Base-by-base conservation (phyloP, 2,888 invertebrate genomes). In the Strigamia maritima region DNA sequence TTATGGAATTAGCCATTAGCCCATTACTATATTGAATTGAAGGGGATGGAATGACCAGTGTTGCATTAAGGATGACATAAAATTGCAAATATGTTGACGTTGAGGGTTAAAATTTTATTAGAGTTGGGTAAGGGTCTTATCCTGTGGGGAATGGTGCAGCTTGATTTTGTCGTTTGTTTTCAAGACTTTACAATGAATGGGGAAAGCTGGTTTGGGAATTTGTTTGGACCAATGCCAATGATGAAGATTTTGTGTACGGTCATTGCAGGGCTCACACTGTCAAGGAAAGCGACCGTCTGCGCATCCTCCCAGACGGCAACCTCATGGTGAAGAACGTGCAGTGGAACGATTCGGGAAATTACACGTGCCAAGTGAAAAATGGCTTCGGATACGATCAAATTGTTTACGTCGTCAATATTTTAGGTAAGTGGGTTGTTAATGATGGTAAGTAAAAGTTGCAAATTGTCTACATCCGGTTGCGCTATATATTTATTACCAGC, bases 291-390 rank as follows among this genome's bases (percentile, higher is more conserved):
- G 94, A 95, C 83, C 91, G 94, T 81, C 91, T 95, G 81, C 90
- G 94, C 24, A 91, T 95, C 83, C 88, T 95, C 83, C 93, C 94
- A n/a, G 96, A 97, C 86, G 97, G 97, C 31, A 94, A 95, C 0
- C 88, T 97, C n/a, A 90, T 94, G 84, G 94, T 97, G 81, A 93
- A 93, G 80, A 93, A 94, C 82, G 94, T 96, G 0, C 92, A 93
- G 76, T 90, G 95, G 38, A 92, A 92, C 81, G 97, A 97, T 87
- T 94, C 95, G 79, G 97, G 95, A 79, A 96, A 97, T 86, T 97
- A 97, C 86, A 93, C 95, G 0, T 97, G 97, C 87, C 92, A 92
- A 83, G 96, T 95, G 22, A 94, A 95, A 85, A 97, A 97, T 87
- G 92, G 92, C 26, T 94, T 94, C 86, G 97, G 97, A 78, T 93